Percentiles rank a stretch among this genome's conserved stretches.
Conservation (phyloP, 2,113 vertebrate species). For the Tamias sibiricus region DNA sequence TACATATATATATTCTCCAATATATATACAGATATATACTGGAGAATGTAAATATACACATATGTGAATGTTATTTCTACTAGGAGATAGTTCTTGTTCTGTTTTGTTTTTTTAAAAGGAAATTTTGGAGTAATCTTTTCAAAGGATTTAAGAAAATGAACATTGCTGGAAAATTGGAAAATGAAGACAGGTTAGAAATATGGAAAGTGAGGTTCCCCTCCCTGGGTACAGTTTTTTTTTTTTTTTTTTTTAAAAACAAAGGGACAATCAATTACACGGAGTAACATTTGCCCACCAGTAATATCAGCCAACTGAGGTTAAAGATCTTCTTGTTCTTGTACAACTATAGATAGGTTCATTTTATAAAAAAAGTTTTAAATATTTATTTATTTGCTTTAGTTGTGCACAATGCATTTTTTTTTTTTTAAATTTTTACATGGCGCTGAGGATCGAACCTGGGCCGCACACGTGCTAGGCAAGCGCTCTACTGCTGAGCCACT, state of each 20-base stretch:
- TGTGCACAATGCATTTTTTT: too few relatives aligned
- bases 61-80: background rate
- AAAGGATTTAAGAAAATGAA: conserved; percentile 48
- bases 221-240: background rate
- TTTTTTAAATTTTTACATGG: too few relatives aligned
- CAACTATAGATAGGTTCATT: conserved; percentile 10
- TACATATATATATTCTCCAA: background rate
- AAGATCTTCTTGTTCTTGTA: background rate
- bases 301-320: background rate
- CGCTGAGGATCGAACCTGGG: too few relatives aligned
- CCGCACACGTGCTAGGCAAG: too few relatives aligned
- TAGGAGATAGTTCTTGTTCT: background rate
- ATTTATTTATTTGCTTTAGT: too few relatives aligned
- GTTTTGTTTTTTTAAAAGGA: conserved; percentile 21
- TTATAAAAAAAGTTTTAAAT: too few relatives aligned
- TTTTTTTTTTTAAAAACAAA: conserved; percentile 57
- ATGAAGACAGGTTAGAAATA: background rate
- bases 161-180: background rate
- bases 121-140: conserved; percentile 39
- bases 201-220: background rate
- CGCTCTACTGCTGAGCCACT: too few relatives aligned
- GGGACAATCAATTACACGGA: background rate
- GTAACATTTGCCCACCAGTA: background rate
- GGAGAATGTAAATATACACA: background rate
- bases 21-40: background rate